phyloP scores from a whole-genome alignment of 2,888 invertebrate species.

The Reticulitermes lucifugus region DNA sequence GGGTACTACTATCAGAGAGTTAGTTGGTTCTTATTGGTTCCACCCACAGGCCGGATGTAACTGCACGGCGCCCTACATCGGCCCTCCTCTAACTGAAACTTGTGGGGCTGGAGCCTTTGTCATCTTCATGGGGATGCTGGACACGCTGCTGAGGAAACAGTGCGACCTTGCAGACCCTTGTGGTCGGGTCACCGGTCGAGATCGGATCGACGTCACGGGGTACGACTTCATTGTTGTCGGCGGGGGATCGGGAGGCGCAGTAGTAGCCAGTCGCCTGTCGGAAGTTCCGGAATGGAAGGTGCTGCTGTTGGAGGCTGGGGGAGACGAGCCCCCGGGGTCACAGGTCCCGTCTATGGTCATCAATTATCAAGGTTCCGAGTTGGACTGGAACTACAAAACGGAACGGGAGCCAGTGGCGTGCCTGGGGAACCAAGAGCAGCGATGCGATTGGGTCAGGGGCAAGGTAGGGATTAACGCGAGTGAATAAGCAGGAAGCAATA shows the following conservation, averaged over 20 bases:
- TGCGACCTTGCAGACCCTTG: constrained; percentile 52
- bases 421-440: constrained; percentile 58
- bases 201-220: constrained; percentile 59
- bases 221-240: constrained; percentile 88
- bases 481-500: too few relatives aligned
- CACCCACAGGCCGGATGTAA: constrained; percentile 12
- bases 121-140: constrained; percentile 52
- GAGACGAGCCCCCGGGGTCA: constrained; percentile 75
- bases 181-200: constrained; percentile 35
- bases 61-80: constrained; percentile 43
- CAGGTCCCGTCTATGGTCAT: constrained; percentile 60
- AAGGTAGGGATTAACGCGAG: constrained; percentile 62
- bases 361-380: constrained; percentile 57
- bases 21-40: neutral
- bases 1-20: too few relatives aligned
- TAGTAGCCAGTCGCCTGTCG: constrained; percentile 79
- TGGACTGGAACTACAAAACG: constrained; percentile 66
- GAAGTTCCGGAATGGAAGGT: constrained; percentile 72
- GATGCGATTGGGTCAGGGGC: constrained; percentile 70
- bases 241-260: constrained; percentile 77
- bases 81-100: constrained; percentile 47
- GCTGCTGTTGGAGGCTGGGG: constrained; percentile 78
- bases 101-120: constrained; percentile 49
- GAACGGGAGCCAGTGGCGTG: constrained; percentile 64
- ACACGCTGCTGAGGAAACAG: constrained; percentile 47